Evolutionary conservation across 2,797 vertebrate species (phyloP), one percentile per base, ranked within the genome.

Genomic region (Nasua narica): DNA sequence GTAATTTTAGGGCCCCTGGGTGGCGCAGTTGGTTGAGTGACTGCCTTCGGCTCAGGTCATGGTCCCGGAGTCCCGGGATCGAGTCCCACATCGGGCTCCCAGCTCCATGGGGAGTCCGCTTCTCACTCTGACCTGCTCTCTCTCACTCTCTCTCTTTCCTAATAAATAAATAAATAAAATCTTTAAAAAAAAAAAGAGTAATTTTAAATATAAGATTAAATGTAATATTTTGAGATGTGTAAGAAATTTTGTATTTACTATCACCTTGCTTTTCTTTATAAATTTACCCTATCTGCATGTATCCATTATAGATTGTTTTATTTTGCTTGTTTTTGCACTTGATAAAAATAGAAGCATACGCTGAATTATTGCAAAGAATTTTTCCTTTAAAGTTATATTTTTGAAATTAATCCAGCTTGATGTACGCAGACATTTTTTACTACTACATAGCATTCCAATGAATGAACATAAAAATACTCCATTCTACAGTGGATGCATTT

Each of bases 161-260:
- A n/a, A n/a, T n/a, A n/a, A n/a, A n/a, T n/a, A n/a, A n/a, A n/a
- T n/a, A n/a, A n/a, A n/a, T n/a, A n/a, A n/a, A n/a, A n/a, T n/a
- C n/a, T n/a, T n/a, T n/a, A n/a, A n/a, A n/a, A n/a, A n/a, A n/a
- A n/a, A 65, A 83, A 84, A 43, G 18, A 94, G 37, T 70, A 84
- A 78, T 82, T 92, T 92, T 70, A 96, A 93, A 65, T 83, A n/a
- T 93, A 89, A 89, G 32, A 84, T 32, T 90, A 69, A 90, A n/a
- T 81, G n/a, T 81, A 60, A 67, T 82, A 46, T 48, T 95, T 83
- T 91, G 54, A 91, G 52, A 54, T 18, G 43, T 86, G 91, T 88
- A 95, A 60, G 50, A 79, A 82, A 87, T 56, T 83, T 58, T 79
- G 19, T 86, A 14, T 94, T 94, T 95, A 67, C 86, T 79, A 91